Evolutionary conservation across 2,797 vertebrate species (phyloP).

Genomic region (Percopsis omiscomaycus): DNA sequence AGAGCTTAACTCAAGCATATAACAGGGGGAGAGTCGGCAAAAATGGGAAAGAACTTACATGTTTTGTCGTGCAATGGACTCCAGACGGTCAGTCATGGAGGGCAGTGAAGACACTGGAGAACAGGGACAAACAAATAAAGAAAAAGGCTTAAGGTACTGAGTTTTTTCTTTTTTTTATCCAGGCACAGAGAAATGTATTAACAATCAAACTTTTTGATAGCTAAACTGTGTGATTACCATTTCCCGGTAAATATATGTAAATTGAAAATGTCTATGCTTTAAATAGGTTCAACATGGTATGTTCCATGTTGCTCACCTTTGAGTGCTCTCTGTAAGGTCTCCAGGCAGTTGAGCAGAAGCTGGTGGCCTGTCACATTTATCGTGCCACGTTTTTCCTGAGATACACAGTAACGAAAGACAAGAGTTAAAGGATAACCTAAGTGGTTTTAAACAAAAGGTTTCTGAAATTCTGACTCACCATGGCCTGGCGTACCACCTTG

Average conservation of each 20-base stretch:
- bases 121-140: conserved; percentile 25
- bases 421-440: conserved; percentile 2
- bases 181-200: too few relatives aligned
- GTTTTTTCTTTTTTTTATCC: neutral
- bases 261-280: too few relatives aligned
- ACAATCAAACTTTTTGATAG: too few relatives aligned
- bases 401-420: conserved; percentile 13
- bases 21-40: neutral
- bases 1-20: neutral
- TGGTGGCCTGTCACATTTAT: conserved; percentile 92
- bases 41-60: conserved; percentile 76
- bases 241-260: too few relatives aligned
- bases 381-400: conserved; percentile 90
- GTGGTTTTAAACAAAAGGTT: neutral
- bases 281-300: too few relatives aligned
- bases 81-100: conserved; percentile 95
- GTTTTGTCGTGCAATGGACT: conserved; percentile 96
- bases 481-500: conserved; percentile 95
- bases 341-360: conserved; percentile 91
- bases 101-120: conserved; percentile 89
- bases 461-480: conserved; percentile 78
- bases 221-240: too few relatives aligned
- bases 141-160: neutral
- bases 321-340: conserved; percentile 93
- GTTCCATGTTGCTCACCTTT: conserved; percentile 82